Conservation (phyloP, 2,797 vertebrate species). For the Ctenochaetus hawaiiensis region DNA sequence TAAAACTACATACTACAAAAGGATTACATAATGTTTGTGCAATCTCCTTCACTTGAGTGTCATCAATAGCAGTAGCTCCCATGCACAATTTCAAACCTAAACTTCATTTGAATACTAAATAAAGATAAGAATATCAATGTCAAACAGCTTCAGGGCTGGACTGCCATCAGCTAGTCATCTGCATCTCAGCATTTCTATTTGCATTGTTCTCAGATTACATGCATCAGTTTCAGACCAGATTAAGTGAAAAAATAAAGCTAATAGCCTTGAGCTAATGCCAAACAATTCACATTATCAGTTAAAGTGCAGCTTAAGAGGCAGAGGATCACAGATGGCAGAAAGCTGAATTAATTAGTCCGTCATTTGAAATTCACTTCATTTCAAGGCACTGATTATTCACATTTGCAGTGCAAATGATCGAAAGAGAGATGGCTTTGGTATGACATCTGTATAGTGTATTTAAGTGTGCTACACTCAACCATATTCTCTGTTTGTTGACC, state of each 20-base stretch:
- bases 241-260: neutral
- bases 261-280: neutral
- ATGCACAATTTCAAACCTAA: neutral
- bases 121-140: too few species aligned
- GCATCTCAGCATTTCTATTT: neutral
- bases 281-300: neutral
- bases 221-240: conserved; percentile 1
- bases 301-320: neutral
- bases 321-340: conserved; percentile 3
- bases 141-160: too few species aligned
- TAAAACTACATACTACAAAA: too few species aligned
- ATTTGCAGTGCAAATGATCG: neutral
- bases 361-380: neutral
- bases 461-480: neutral
- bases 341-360: neutral
- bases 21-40: too few species aligned
- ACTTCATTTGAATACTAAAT: neutral
- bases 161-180: neutral
- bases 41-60: too few species aligned
- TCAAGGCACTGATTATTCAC: neutral
- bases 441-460: neutral
- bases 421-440: neutral
- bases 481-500: conserved; percentile 32
- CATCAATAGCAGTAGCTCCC: neutral
- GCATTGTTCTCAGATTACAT: neutral